phyloP scores from a whole-genome alignment of 1,140 invertebrate species.

The Panagrolaimus sp. region DNA sequence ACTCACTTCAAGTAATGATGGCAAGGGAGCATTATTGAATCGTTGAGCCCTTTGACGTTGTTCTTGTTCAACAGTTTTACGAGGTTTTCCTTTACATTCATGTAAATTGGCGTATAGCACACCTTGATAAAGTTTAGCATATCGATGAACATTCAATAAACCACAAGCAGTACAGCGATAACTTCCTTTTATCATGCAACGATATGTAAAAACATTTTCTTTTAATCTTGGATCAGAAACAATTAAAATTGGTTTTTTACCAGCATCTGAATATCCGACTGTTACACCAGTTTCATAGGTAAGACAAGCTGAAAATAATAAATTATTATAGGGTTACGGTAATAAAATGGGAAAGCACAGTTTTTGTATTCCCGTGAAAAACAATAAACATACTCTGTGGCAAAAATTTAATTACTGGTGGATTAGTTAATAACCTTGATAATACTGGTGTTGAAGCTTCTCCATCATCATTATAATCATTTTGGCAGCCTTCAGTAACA shows the following conservation, averaged over 20 bases:
- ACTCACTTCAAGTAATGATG: neutral
- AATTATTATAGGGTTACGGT: too few species aligned
- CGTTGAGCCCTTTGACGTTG: neutral
- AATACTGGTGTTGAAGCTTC: too few species aligned
- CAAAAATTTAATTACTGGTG: too few species aligned
- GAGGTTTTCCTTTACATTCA: conserved; percentile 2
- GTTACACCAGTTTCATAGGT: neutral
- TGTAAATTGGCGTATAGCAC: neutral
- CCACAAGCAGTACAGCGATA: conserved; percentile 5
- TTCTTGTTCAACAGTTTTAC: neutral
- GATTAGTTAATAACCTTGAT: too few species aligned
- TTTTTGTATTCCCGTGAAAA: too few species aligned
- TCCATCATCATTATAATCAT: too few species aligned
- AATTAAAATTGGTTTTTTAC: neutral
- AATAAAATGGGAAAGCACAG: too few species aligned
- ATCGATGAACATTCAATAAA: neutral
- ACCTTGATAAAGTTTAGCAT: conserved; percentile 10
- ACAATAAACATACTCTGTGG: too few species aligned
- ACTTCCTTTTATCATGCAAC: neutral
- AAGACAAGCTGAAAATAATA: too few species aligned
- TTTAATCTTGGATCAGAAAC: neutral
- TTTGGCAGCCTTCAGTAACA: too few species aligned
- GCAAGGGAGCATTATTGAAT: neutral
- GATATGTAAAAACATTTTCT: neutral
- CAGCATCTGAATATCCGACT: neutral